These are phyloP conservation scores for Lasaia peninsularis DNA, from an alignment of 1,140 invertebrate species.

Conservation along the genomic window DNA sequence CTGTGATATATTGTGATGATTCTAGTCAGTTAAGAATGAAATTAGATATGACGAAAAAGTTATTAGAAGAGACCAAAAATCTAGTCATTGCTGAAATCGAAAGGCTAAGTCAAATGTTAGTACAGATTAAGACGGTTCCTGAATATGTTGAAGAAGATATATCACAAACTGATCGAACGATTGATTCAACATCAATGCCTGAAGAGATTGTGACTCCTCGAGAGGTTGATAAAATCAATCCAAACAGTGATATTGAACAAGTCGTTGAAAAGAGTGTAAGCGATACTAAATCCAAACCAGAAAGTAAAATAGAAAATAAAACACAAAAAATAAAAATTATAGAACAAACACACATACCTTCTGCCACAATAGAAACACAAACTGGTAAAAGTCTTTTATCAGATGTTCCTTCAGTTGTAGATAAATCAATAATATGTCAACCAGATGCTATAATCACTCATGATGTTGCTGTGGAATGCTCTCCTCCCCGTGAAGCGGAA, in stretches of 20 bases:
- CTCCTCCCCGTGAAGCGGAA: slow-evolving; percentile 77
- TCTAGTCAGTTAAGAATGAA: slow-evolving; percentile 78
- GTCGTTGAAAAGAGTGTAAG: slow-evolving; percentile 22
- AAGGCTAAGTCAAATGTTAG: slow-evolving; percentile 67
- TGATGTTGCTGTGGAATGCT: slow-evolving; percentile 73
- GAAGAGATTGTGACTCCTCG: slow-evolving; percentile 75
- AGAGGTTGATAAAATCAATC: slow-evolving; percentile 9
- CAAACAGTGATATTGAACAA: slow-evolving; percentile 21
- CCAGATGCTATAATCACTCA: slow-evolving; percentile 49
- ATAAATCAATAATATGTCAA: slow-evolving; percentile 66
- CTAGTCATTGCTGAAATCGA: slow-evolving; percentile 78
- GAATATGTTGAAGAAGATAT: slow-evolving; percentile 67
- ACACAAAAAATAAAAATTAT: slow-evolving; percentile 29
- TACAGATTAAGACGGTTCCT: slow-evolving; percentile 52
- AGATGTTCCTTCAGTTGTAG: slow-evolving; percentile 44
- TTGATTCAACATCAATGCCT: slow-evolving; percentile 80
- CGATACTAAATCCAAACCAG: slow-evolving; percentile 9
- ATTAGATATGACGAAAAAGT: slow-evolving; percentile 74
- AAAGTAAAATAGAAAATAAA: slow-evolving; percentile 22
- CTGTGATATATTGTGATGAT: slow-evolving; percentile 75
- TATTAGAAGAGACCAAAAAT: slow-evolving; percentile 78
- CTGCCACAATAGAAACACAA: slow-evolving; percentile 75
- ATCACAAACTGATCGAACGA: slow-evolving; percentile 78
- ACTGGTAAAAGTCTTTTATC: slow-evolving; percentile 77
- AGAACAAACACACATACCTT: slow-evolving; percentile 24